A percentile compares a stretch with the other conserved stretches of the same genome.
Conservation (phyloP, 2,113 vertebrate species). For the Micronycteris hirsuta region DNA sequence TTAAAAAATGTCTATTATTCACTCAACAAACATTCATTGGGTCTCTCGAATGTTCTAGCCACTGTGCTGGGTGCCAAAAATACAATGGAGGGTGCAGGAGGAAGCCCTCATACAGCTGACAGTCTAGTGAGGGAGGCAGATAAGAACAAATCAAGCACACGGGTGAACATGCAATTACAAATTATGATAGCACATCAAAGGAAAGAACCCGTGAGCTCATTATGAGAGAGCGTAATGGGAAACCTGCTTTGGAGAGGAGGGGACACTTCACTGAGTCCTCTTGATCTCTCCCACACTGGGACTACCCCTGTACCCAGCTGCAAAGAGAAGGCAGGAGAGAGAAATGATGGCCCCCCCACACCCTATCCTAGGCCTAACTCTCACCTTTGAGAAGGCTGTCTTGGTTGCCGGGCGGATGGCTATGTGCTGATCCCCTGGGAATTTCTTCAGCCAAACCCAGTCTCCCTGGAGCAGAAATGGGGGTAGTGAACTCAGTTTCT, state of each 20-base stretch:
- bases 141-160: background rate
- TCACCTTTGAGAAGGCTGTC: conserved; percentile 86
- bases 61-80: background rate
- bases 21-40: background rate
- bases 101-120: background rate
- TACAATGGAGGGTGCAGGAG: background rate
- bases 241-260: background rate
- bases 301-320: background rate
- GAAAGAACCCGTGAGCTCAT: background rate
- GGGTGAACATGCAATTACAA: background rate
- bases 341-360: background rate
- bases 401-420: conserved; percentile 82
- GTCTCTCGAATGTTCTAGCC: background rate
- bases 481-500: background rate
- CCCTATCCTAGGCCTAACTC: background rate
- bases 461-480: conserved; percentile 85
- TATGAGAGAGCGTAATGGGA: background rate
- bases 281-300: background rate
- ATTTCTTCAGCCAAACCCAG: conserved; percentile 96
- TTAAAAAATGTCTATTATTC: background rate
- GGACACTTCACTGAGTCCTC: background rate
- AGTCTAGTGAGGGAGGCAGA: background rate
- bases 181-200: background rate
- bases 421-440: conserved; percentile 79
- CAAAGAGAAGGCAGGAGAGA: background rate